phyloP scores from a whole-genome alignment of 1,140 invertebrate species.

The Zelostemma sp. region DNA sequence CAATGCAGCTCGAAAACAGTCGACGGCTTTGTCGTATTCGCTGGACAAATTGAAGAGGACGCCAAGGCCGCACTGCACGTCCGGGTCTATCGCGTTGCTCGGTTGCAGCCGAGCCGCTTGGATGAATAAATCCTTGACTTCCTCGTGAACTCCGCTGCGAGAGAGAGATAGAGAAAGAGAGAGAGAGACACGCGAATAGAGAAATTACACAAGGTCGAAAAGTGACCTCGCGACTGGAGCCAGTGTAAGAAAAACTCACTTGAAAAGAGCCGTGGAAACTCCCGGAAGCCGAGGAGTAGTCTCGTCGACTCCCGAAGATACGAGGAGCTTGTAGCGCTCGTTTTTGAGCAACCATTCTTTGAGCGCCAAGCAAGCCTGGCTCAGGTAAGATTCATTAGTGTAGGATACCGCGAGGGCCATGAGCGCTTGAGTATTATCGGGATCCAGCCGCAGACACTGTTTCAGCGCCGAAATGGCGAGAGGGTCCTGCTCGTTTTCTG shows the following conservation, averaged over 20 bases:
- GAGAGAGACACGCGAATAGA: too few relatives aligned
- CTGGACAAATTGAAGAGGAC: constrained; percentile 95
- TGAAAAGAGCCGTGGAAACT: constrained; percentile 62
- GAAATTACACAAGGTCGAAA: too few relatives aligned
- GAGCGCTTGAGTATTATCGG: constrained; percentile 85
- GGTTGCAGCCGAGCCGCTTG: constrained; percentile 86
- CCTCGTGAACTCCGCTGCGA: constrained; percentile 74
- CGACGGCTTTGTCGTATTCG: constrained; percentile 96
- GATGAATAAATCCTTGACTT: constrained; percentile 86
- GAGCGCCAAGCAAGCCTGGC: constrained; percentile 80
- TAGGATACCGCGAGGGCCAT: constrained; percentile 94
- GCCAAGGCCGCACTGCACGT: constrained; percentile 95
- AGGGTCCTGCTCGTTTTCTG: constrained; percentile 91
- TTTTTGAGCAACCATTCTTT: constrained; percentile 88
- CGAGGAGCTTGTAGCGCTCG: constrained; percentile 85
- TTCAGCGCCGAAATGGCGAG: constrained; percentile 90
- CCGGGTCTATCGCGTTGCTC: constrained; percentile 83
- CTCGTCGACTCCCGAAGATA: constrained; percentile 64
- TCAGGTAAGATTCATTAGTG: constrained; percentile 93
- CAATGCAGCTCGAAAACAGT: constrained; percentile 94
- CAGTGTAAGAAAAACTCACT: constrained; percentile 44
- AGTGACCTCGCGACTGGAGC: too few relatives aligned
- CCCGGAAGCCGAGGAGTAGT: constrained; percentile 26
- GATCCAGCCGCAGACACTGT: constrained; percentile 86
- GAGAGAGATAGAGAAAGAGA: too few relatives aligned